Evolutionary conservation across 2,113 vertebrate species (phyloP).

Genomic region (Brevimyrus niger): DNA sequence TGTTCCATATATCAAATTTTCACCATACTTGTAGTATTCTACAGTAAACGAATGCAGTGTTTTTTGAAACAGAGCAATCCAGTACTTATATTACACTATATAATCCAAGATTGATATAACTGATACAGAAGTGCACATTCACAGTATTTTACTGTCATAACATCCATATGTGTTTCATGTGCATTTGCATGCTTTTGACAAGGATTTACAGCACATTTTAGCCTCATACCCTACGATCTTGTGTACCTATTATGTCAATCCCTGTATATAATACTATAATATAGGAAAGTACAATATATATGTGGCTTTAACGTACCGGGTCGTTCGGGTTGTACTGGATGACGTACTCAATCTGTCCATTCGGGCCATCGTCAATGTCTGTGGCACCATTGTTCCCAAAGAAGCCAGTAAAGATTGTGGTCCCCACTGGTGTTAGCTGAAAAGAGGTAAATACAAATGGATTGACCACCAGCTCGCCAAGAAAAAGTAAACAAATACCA

Average conservation of each 20-base stretch:
- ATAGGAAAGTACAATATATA: background rate
- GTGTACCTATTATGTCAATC: background rate
- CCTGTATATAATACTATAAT: background rate
- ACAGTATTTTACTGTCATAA: background rate
- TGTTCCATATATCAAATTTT: background rate
- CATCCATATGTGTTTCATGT: background rate
- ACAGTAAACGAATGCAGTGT: background rate
- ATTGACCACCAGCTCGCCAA: background rate
- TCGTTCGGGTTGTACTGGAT: constrained; percentile 86
- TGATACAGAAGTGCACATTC: background rate
- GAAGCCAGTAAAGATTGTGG: constrained; percentile 92
- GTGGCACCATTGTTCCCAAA: constrained; percentile 80
- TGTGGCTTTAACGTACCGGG: constrained; percentile 62
- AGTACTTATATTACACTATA: background rate
- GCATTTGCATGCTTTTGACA: background rate
- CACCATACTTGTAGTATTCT: background rate
- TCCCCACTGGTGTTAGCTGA: constrained; percentile 90
- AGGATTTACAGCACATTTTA: background rate
- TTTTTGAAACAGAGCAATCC: background rate
- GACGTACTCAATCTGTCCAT: constrained; percentile 93
- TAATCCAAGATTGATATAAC: background rate
- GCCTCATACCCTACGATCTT: background rate
- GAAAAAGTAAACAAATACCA: background rate
- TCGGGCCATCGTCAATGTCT: constrained; percentile 94
- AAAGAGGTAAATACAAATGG: constrained; percentile 20